phyloP scores from a whole-genome alignment of 2,113 vertebrate species.

The Trachemys scripta region DNA sequence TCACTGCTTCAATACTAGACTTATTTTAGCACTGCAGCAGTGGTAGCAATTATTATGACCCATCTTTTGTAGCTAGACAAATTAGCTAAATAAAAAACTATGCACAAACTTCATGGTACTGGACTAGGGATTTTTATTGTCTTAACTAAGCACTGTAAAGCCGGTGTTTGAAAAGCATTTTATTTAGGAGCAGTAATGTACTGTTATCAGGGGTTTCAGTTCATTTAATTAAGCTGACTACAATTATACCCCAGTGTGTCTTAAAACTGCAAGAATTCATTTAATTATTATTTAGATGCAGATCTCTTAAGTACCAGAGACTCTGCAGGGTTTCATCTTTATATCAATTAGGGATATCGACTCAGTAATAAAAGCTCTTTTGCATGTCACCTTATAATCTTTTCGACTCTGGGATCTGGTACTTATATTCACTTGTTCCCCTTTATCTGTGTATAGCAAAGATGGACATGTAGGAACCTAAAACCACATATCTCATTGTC shows the following conservation, averaged over 20 bases:
- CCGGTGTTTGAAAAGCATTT: constrained; percentile 44
- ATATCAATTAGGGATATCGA: constrained; percentile 61
- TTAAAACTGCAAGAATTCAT: constrained; percentile 66
- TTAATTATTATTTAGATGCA: constrained; percentile 73
- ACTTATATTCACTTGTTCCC: constrained; percentile 50
- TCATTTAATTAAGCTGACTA: constrained; percentile 77
- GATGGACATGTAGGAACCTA: not conserved
- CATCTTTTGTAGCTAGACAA: not conserved
- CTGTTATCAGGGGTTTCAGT: constrained; percentile 53
- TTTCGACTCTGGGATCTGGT: not conserved
- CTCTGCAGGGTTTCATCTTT: constrained; percentile 30
- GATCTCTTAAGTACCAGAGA: constrained; percentile 66
- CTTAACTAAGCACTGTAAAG: constrained; percentile 42
- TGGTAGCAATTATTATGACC: not conserved
- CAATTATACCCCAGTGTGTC: constrained; percentile 66
- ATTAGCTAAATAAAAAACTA: constrained; percentile 22
- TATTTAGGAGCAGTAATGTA: constrained; percentile 65
- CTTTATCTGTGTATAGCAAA: constrained; percentile 34
- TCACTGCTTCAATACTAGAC: not conserved
- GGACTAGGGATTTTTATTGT: constrained; percentile 6
- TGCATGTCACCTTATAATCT: constrained; percentile 19
- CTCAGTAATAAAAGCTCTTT: constrained; percentile 34
- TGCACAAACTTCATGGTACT: not conserved
- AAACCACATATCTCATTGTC: not conserved
- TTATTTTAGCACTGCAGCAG: not conserved